These are phyloP conservation scores for Bucco capensis DNA, from an alignment of 2,113 vertebrate species.

Conservation along the genomic window DNA sequence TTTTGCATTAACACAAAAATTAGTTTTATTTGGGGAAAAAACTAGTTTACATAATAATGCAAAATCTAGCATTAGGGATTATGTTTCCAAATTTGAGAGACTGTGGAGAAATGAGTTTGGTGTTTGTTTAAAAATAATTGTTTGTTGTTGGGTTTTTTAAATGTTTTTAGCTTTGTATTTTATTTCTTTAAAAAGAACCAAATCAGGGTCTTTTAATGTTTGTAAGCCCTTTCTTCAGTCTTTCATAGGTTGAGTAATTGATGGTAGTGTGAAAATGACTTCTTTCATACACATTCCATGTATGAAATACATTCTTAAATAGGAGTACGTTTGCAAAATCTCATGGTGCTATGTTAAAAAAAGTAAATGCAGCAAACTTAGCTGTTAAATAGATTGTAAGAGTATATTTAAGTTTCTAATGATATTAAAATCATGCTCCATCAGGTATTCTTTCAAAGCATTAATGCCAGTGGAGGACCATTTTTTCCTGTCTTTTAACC, in stretches of 20 bases:
- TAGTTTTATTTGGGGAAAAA: slow-evolving; percentile 87
- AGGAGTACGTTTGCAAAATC: background rate
- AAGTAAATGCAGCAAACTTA: background rate
- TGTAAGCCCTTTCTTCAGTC: background rate
- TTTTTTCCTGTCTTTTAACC: background rate
- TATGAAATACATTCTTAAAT: background rate
- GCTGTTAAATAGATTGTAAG: background rate
- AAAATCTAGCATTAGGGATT: slow-evolving; percentile 75
- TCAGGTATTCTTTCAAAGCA: slow-evolving; percentile 7
- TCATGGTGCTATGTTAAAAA: background rate
- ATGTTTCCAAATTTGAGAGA: slow-evolving; percentile 55
- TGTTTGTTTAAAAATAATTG: background rate
- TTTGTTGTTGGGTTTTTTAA: background rate
- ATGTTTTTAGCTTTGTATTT: slow-evolving; percentile 4
- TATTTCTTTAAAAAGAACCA: background rate
- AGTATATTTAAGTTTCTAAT: background rate
- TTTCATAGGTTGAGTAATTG: slow-evolving; percentile 1
- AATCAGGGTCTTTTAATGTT: background rate
- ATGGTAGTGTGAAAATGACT: background rate
- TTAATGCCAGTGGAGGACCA: background rate
- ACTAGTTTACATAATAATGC: slow-evolving; percentile 85
- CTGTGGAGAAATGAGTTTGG: background rate
- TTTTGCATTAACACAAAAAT: slow-evolving; percentile 91
- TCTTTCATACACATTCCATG: background rate
- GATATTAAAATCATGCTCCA: background rate